Conservation (phyloP, 1,140 invertebrate genomes). For the Alviniconcha marisindica region DNA sequence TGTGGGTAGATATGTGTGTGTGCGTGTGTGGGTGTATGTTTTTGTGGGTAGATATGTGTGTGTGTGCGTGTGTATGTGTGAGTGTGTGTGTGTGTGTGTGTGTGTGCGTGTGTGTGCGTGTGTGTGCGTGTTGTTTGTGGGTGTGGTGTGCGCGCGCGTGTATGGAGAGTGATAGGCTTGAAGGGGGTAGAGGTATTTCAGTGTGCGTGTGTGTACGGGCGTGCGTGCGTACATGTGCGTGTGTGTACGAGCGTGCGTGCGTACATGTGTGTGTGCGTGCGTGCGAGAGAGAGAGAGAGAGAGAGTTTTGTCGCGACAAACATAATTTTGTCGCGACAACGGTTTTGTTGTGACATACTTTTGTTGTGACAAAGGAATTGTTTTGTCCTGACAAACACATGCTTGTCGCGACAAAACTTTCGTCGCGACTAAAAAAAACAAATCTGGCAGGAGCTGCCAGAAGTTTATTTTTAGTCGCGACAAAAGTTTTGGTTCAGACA, state of each 20-base stretch:
- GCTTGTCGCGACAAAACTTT: too few species aligned
- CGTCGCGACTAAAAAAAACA: background rate
- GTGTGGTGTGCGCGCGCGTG: too few species aligned
- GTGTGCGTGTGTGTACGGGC: conserved; percentile 1
- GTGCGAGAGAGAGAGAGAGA: background rate
- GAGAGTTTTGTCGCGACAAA: too few species aligned
- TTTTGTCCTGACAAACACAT: background rate
- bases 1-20: background rate
- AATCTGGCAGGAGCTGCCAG: background rate
- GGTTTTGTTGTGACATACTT: too few species aligned
- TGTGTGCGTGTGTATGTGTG: conserved; percentile 16
- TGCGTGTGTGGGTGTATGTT: too few species aligned
- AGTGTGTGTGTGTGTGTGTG: conserved; percentile 11
- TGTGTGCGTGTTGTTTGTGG: too few species aligned
- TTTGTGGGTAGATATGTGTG: too few species aligned
- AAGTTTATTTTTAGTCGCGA: background rate
- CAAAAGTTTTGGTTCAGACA: background rate
- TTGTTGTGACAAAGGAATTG: background rate
- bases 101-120: too few species aligned
- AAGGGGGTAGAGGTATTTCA: too few species aligned
- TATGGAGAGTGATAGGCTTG: too few species aligned
- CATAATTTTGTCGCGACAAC: too few species aligned
- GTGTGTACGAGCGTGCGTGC: background rate
- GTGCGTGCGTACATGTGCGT: background rate
- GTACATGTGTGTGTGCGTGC: too few species aligned